These are phyloP conservation scores for Catajapyx aquilonaris DNA, from an alignment of 1,140 invertebrate species.

Conservation along the genomic window DNA sequence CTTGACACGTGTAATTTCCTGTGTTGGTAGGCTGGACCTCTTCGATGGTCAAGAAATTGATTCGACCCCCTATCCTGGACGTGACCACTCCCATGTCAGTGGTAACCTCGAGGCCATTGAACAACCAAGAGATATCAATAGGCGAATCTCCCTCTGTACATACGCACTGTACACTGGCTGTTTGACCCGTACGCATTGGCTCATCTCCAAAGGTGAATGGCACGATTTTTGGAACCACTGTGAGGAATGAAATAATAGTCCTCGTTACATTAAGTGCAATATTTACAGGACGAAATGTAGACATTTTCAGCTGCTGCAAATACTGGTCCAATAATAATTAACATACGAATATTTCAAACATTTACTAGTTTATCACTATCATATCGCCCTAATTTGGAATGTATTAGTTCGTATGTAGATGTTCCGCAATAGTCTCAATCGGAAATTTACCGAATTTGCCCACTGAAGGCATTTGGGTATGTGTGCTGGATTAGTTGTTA, in stretches of 20 bases:
- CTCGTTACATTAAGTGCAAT: too few species aligned
- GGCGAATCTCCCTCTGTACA: constrained; percentile 13
- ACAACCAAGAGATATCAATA: constrained; percentile 12
- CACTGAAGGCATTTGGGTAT: too few species aligned
- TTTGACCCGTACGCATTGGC: constrained; percentile 8
- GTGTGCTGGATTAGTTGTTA: too few species aligned
- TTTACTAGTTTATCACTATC: too few species aligned
- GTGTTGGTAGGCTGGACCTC: constrained; percentile 34
- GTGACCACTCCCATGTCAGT: constrained; percentile 5
- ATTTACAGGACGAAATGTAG: background rate
- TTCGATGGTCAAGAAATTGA: constrained; percentile 30
- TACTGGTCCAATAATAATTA: background rate
- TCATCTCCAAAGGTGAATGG: constrained; percentile 10
- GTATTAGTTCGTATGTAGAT: too few species aligned
- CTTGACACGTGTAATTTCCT: constrained; percentile 62
- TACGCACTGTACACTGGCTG: constrained; percentile 10
- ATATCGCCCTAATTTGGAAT: too few species aligned
- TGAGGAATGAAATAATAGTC: too few species aligned
- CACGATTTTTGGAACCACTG: constrained; percentile 11
- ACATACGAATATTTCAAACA: too few species aligned
- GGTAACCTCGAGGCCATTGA: constrained; percentile 10
- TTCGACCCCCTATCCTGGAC: constrained; percentile 7
- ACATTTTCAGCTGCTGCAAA: background rate
- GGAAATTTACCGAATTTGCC: too few species aligned
- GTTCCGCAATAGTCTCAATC: too few species aligned